Evolutionary conservation across 2,888 invertebrate genomes (phyloP).

Genomic region (Euzetes globulus): DNA sequence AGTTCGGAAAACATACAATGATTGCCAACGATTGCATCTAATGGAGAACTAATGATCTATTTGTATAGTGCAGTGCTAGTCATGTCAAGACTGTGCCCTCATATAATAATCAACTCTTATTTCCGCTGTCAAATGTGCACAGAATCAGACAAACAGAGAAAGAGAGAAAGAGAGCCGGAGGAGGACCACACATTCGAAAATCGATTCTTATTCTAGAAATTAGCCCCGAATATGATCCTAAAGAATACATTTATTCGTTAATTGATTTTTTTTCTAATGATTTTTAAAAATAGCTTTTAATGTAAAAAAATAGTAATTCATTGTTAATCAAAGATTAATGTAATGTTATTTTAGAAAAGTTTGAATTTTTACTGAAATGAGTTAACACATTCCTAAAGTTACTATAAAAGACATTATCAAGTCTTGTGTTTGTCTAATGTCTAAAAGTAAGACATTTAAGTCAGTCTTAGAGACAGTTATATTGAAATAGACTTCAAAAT

Average conservation of each 20-base stretch:
- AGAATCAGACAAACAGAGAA: neutral
- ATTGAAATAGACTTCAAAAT: neutral
- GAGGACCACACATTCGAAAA: no score
- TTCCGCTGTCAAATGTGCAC: conserved; percentile 18
- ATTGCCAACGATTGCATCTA: neutral
- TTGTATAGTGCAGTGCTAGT: neutral
- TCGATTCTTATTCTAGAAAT: no score
- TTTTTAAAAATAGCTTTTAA: no score
- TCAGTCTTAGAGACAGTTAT: neutral
- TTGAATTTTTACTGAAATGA: neutral
- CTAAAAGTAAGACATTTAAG: neutral
- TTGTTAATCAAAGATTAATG: neutral
- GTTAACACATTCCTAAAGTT: neutral
- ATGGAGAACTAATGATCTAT: conserved; percentile 1
- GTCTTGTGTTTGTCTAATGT: neutral
- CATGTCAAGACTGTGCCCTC: neutral
- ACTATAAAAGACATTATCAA: neutral
- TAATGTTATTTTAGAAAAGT: neutral
- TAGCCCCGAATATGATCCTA: no score
- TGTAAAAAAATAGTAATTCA: neutral
- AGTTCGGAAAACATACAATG: no score
- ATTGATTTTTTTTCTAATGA: no score
- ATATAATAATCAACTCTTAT: conserved; percentile 5
- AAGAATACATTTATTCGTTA: no score
- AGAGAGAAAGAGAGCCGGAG: no score